phyloP scores from a whole-genome alignment of 2,797 vertebrate genomes.

The Ciconia nigra region DNA sequence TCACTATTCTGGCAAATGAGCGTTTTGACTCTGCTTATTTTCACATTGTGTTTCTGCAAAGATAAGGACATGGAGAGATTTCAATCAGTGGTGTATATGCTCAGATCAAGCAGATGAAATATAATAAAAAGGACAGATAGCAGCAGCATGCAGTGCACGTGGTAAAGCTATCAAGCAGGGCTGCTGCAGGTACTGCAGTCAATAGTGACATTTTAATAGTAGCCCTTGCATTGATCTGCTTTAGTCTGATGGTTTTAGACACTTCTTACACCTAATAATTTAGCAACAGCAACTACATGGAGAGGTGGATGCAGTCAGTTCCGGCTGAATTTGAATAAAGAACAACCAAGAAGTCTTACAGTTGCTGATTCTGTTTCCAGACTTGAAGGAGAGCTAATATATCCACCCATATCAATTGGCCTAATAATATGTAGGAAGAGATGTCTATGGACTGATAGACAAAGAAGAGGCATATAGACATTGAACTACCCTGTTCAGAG shows the following conservation, averaged over 20 bases:
- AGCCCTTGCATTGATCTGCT: not conserved
- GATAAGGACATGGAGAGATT: not conserved
- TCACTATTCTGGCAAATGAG: not conserved
- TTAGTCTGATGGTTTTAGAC: not conserved
- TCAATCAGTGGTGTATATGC: not conserved
- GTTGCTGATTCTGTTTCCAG: not conserved
- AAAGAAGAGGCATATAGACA: not conserved
- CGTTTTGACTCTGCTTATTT: not conserved
- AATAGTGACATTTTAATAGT: not conserved
- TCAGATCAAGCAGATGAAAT: not conserved
- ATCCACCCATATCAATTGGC: not conserved
- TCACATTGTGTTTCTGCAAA: not conserved
- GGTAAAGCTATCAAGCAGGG: not conserved
- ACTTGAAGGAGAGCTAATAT: not conserved
- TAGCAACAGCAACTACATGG: not conserved
- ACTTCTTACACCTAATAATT: not conserved
- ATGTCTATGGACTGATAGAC: not conserved
- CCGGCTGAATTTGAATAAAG: not conserved
- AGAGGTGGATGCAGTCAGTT: not conserved
- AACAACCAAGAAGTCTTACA: not conserved
- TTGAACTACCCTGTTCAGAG: not conserved
- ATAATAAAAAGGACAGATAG: not conserved
- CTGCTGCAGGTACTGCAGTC: not conserved
- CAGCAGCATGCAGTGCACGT: not conserved
- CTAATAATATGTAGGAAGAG: not conserved